Evolutionary conservation across 2,888 invertebrate species (phyloP), one percentile per base, ranked within the genome.

Genomic region (Amiota mariae): DNA sequence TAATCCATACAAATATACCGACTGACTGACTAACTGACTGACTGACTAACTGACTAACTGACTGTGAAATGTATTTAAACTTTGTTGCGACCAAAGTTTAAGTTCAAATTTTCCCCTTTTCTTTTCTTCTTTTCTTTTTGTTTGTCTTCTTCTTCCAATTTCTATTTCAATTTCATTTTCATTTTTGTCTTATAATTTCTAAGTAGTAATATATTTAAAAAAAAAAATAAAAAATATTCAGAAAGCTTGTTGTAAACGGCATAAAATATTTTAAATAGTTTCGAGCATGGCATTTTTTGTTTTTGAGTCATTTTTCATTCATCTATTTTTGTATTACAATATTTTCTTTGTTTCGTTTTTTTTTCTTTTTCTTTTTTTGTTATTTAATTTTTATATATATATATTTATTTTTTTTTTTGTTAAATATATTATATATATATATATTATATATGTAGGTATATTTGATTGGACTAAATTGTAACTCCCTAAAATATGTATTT

Each of bases 401-500:
- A 51, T 11, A 13, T 51, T n/a, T n/a, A n/a, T 9, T 15, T 10
- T 56, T 57, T 57, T 57, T 57, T 57, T 13, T 1, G 11, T 51
- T 51, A n/a, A n/a, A 51, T 24, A 51, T 51, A 13, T 51, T 51
- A 51, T 51, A 51, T 51, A 51, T 57, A 57, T 57, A 8, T 15
- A 6, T 57, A 6, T 36, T 36, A 36, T 36, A 36, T 36, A 36
- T 36, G 2, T 36, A 36, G 36, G 36, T 36, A 36, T 36, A 36
- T 36, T 36, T 36, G 36, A 36, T 57, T 57, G 13, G 57, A 15
- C 13, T 15, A 15, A 57, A 57, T 57, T 57, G 15, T 10, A 57
- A 57, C 57, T 57, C 57, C 57, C 57, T 57, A 57, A 57, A 57
- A 18, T 57, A 13, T 57, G 57, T 18, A 15, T 18, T 36, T 36